These are phyloP conservation scores for Caenorhabditis sp. DNA, from an alignment of 2,888 invertebrate species.

Conservation along the genomic window DNA sequence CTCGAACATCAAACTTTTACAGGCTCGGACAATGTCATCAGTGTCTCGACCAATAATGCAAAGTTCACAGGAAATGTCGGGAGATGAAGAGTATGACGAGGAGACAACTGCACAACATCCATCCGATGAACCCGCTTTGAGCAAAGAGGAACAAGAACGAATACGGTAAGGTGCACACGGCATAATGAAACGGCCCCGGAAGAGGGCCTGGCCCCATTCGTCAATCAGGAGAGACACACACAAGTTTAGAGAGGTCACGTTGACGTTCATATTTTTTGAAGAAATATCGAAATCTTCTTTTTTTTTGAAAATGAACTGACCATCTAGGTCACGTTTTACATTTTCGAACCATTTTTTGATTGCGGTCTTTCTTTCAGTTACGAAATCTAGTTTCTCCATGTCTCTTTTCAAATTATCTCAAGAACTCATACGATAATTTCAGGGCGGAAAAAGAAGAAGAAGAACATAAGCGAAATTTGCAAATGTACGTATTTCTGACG, in stretches of 20 bases:
- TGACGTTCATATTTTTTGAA: too few species aligned
- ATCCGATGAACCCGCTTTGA: conserved; percentile 40
- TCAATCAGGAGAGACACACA: too few species aligned
- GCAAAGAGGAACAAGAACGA: conserved; percentile 69
- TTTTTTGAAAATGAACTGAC: too few species aligned
- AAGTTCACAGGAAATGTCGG: conserved; percentile 68
- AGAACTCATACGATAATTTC: conserved; percentile 61
- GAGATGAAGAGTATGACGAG: conserved; percentile 57
- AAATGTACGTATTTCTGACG: conserved; percentile 96
- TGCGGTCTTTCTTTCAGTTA: too few species aligned
- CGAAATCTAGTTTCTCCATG: too few species aligned
- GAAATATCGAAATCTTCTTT: too few species aligned
- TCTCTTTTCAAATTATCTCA: too few species aligned
- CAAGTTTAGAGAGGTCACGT: too few species aligned
- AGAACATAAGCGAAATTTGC: conserved; percentile 90
- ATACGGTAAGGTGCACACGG: conserved; percentile 63
- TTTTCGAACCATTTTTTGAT: not conserved
- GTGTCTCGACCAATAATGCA: conserved; percentile 55
- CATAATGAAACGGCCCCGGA: too few species aligned
- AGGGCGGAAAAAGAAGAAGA: conserved; percentile 95
- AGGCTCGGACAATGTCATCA: conserved; percentile 48
- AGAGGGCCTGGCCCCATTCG: too few species aligned
- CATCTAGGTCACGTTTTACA: not conserved
- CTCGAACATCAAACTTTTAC: conserved; percentile 4
- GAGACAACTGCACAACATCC: conserved; percentile 35